Conservation (phyloP, 2,888 invertebrate genomes). For the Dryomyza anilis region DNA sequence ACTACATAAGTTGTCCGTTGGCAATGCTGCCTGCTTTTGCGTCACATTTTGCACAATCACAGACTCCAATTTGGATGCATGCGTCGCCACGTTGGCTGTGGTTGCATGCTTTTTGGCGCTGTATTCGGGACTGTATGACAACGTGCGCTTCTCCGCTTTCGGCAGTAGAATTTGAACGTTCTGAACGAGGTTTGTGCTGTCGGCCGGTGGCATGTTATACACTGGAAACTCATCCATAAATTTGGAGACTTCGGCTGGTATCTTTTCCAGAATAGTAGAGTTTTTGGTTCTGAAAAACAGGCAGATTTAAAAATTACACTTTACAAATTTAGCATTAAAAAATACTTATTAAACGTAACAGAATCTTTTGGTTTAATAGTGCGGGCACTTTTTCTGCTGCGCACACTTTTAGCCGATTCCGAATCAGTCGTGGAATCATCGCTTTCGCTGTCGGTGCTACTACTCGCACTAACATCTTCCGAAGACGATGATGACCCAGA, state of each 20-base stretch:
- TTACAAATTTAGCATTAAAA: background rate
- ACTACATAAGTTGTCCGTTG: background rate
- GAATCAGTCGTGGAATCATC: constrained; percentile 15
- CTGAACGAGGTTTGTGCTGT: too few species aligned
- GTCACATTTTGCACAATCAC: background rate
- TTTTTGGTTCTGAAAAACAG: constrained; percentile 20
- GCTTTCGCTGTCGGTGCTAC: constrained; percentile 13
- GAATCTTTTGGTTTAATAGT: background rate
- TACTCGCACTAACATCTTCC: constrained; percentile 10
- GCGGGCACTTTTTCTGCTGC: background rate
- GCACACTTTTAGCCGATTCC: constrained; percentile 24
- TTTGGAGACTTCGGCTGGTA: constrained; percentile 21
- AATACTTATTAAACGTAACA: background rate
- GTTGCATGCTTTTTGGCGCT: background rate
- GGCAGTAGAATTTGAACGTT: too few species aligned
- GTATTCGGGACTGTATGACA: too few species aligned
- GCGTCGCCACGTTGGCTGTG: too few species aligned
- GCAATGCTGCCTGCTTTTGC: background rate
- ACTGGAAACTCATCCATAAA: constrained; percentile 33
- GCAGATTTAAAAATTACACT: background rate
- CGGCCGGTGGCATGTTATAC: too few species aligned
- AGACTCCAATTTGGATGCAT: too few species aligned
- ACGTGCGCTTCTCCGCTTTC: too few species aligned
- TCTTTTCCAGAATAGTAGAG: background rate
- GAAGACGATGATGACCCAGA: background rate